Percentiles rank a stretch among this genome's conserved stretches.
Conservation (phyloP, 2,888 invertebrate genomes). For the Hecatera dysodea region DNA sequence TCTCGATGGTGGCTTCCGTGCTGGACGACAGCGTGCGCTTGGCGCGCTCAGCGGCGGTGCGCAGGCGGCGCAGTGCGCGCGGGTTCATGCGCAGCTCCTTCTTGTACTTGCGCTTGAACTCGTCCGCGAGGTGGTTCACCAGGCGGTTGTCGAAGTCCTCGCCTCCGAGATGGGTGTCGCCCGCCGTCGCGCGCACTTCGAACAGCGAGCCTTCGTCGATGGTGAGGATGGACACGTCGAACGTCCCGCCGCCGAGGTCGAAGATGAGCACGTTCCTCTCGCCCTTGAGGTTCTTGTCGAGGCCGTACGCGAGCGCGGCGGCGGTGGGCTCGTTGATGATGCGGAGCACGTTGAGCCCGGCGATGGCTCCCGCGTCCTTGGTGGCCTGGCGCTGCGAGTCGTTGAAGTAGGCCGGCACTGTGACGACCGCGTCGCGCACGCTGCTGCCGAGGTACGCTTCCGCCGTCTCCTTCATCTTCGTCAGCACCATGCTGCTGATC, state of each 20-base stretch:
- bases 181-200: conserved; percentile 95
- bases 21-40: conserved; percentile 90
- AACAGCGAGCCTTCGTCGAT: conserved; percentile 96
- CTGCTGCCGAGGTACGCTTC: conserved; percentile 93
- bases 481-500: conserved; percentile 94
- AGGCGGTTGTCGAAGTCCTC: conserved; percentile 94
- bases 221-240: conserved; percentile 97
- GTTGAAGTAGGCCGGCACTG: conserved; percentile 95
- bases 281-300: conserved; percentile 94
- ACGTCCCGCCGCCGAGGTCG: conserved; percentile 95
- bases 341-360: conserved; percentile 96
- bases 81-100: conserved; percentile 93
- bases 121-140: conserved; percentile 92
- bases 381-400: conserved; percentile 95
- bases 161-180: conserved; percentile 95
- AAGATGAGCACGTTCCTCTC: conserved; percentile 94
- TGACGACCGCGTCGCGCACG: conserved; percentile 94
- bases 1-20: conserved; percentile 94
- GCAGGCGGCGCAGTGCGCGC: conserved; percentile 92
- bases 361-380: conserved; percentile 96
- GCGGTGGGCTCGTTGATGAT: conserved; percentile 98
- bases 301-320: conserved; percentile 96
- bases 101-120: conserved; percentile 93
- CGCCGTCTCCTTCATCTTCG: conserved; percentile 95
- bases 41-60: conserved; percentile 95